These are phyloP conservation scores for Acrocephalus arundinaceus DNA, from an alignment of 2,113 vertebrate species.

Conservation along the genomic window DNA sequence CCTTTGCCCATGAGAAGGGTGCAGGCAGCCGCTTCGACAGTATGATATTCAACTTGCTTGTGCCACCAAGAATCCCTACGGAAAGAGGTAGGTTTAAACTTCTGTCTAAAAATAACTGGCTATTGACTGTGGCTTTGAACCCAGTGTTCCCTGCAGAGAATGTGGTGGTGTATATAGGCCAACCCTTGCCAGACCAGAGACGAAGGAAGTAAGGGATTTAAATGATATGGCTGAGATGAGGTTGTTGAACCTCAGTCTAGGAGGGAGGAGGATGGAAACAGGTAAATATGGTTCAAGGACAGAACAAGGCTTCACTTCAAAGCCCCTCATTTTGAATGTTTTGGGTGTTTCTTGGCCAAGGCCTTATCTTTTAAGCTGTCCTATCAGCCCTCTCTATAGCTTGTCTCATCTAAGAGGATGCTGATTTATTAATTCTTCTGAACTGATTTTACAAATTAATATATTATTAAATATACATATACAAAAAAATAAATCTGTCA, in stretches of 20 bases:
- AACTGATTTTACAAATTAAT: neutral
- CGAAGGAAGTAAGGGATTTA: neutral
- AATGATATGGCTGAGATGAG: neutral
- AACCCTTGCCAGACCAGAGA: fast-evolving
- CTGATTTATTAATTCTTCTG: neutral
- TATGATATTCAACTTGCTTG: neutral
- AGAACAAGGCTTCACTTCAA: neutral
- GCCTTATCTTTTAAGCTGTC: neutral
- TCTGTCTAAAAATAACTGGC: neutral
- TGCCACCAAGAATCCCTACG: neutral
- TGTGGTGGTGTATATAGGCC: too few relatives aligned
- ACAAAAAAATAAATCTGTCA: neutral
- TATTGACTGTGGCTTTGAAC: neutral
- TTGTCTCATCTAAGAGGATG: neutral
- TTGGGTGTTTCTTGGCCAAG: neutral
- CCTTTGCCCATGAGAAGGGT: neutral
- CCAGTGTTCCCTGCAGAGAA: neutral
- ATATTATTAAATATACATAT: neutral
- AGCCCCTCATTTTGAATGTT: neutral
- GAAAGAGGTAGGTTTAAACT: neutral
- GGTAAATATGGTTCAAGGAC: neutral
- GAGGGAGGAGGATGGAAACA: neutral
- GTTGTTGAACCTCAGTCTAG: neutral
- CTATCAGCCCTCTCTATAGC: neutral
- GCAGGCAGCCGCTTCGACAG: neutral